Evolutionary conservation across 2,888 invertebrate species (phyloP).

Genomic region (Bedellia somnulentella): DNA sequence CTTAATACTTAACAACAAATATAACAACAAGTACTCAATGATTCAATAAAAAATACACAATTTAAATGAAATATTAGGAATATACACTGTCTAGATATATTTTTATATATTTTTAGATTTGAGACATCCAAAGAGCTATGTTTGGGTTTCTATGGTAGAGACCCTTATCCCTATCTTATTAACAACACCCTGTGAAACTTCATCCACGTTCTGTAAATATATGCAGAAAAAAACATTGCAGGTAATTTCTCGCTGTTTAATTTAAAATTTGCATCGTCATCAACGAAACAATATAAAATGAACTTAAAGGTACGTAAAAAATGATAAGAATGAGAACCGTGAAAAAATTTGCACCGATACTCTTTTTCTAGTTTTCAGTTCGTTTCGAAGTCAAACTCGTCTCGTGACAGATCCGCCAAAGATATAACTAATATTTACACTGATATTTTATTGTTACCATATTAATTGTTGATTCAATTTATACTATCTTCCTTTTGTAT

Average conservation of each 20-base stretch:
- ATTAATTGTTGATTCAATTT: constrained; percentile 36
- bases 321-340: background rate
- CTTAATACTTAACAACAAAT: too few species aligned
- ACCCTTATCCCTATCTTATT: constrained; percentile 54
- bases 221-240: background rate
- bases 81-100: too few species aligned
- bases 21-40: too few species aligned
- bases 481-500: too few species aligned
- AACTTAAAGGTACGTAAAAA: constrained; percentile 6
- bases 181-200: constrained; percentile 53
- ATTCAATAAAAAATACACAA: too few species aligned
- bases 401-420: background rate
- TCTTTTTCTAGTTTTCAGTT: too few species aligned
- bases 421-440: constrained; percentile 28
- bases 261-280: constrained; percentile 3
- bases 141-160: too few species aligned
- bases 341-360: constrained; percentile 3
- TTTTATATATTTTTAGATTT: too few species aligned
- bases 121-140: too few species aligned
- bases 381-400: constrained; percentile 9
- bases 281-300: constrained; percentile 6
- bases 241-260: background rate
- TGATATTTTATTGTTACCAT: constrained; percentile 59
- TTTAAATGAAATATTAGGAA: too few species aligned
- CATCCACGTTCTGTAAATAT: constrained; percentile 18